A percentile compares a stretch with the other conserved stretches of the same genome.
Evolutionary conservation across 2,888 invertebrate species (phyloP).

Genomic region (Tortricodes alternella): DNA sequence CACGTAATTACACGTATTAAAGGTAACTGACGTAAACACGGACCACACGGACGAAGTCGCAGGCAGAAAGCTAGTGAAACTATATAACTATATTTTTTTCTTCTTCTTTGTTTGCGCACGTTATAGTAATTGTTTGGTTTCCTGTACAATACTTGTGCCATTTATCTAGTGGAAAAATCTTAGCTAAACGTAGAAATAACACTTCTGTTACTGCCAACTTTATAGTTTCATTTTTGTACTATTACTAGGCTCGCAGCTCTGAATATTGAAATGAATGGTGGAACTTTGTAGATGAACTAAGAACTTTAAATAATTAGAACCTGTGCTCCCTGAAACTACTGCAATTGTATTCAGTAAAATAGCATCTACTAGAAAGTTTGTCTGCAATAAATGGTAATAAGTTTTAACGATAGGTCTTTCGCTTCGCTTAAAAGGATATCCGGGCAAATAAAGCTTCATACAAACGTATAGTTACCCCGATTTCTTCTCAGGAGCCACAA

Average conservation of each 20-base stretch:
- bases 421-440: too few relatives aligned
- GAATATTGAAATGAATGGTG: constrained; percentile 71
- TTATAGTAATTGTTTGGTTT: constrained; percentile 3
- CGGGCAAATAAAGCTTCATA: too few relatives aligned
- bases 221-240: constrained; percentile 41
- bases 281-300: constrained; percentile 61
- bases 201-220: constrained; percentile 51
- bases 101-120: constrained; percentile 16
- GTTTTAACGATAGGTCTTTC: constrained; percentile 29
- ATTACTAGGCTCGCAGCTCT: constrained; percentile 52
- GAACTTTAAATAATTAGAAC: constrained; percentile 67
- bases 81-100: constrained; percentile 5
- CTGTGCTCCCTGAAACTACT: constrained; percentile 51
- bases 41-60: too few relatives aligned
- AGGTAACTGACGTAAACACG: too few relatives aligned
- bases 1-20: too few relatives aligned
- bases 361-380: constrained; percentile 46
- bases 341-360: constrained; percentile 63
- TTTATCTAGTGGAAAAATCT: constrained; percentile 34
- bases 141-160: constrained; percentile 16
- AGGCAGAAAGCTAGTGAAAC: neutral
- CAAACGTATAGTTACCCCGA: too few relatives aligned
- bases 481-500: too few relatives aligned
- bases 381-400: constrained; percentile 40
- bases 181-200: constrained; percentile 46